phyloP scores from a whole-genome alignment of 2,888 invertebrate genomes.

The Conchocele bisecta region DNA sequence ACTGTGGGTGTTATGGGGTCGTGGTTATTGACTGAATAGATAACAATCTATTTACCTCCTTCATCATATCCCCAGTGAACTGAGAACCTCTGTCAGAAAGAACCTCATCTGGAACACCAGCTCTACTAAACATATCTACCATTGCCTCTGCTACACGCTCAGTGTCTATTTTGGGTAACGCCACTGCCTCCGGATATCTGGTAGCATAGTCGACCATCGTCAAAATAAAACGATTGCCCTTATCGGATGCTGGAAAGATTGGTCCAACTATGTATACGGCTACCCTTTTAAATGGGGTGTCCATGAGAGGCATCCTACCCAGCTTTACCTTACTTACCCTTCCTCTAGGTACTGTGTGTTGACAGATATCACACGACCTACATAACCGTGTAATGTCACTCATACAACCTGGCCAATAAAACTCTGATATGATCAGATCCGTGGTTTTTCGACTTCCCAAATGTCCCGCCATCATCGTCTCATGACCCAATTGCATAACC shows the following conservation, averaged over 20 bases:
- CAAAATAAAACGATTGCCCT: constrained; percentile 5
- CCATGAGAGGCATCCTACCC: not conserved
- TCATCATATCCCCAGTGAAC: constrained; percentile 51
- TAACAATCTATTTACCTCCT: constrained; percentile 32
- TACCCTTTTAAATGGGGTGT: not conserved
- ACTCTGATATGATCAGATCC: constrained; percentile 24
- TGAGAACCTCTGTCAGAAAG: constrained; percentile 50
- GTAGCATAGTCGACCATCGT: constrained; percentile 12
- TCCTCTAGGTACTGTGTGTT: constrained; percentile 3
- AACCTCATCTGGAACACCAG: constrained; percentile 52
- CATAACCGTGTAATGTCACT: constrained; percentile 36
- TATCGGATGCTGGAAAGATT: not conserved
- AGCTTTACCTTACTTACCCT: too few species aligned
- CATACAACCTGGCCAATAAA: constrained; percentile 45
- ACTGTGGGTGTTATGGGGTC: constrained; percentile 14
- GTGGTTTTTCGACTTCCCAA: constrained; percentile 33
- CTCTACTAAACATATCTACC: constrained; percentile 38
- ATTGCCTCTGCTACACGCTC: constrained; percentile 47
- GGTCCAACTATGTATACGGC: constrained; percentile 6
- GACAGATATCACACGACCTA: constrained; percentile 2
- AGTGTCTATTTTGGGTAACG: constrained; percentile 37
- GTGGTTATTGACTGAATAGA: constrained; percentile 38
- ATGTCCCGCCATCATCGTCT: constrained; percentile 43
- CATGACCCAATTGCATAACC: constrained; percentile 46
- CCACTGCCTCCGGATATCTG: constrained; percentile 46